Percentiles rank a stretch among this genome's conserved stretches.
phyloP scores from a whole-genome alignment of 2,888 invertebrate species.

The Augiades crinisus region DNA sequence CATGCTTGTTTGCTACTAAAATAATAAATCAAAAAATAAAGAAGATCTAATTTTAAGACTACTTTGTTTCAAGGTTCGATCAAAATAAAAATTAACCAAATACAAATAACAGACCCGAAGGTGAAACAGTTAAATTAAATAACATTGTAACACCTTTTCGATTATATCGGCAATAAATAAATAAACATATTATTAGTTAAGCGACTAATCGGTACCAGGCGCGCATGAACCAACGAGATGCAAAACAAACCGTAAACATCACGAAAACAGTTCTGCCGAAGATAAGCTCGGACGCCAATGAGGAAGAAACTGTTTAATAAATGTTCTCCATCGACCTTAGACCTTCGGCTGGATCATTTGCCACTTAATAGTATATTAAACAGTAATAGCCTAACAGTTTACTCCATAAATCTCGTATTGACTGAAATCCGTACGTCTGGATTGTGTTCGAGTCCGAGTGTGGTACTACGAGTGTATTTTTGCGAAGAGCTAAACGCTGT shows the following conservation, averaged over 20 bases:
- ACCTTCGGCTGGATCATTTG: conserved; percentile 30
- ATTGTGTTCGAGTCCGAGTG: conserved; percentile 31
- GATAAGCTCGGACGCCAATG: conserved; percentile 11
- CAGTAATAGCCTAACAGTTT: conserved; percentile 36
- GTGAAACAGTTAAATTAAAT: too few species aligned
- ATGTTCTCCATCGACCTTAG: conserved; percentile 20
- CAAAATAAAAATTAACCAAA: too few species aligned
- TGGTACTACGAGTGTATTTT: conserved; percentile 30
- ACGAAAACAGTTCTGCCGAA: conserved; percentile 1
- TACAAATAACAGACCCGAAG: too few species aligned
- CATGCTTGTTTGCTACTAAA: too few species aligned
- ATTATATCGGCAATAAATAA: too few species aligned
- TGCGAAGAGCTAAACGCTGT: conserved; percentile 24
- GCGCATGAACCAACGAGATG: conserved; percentile 4
- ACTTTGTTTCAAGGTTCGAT: too few species aligned
- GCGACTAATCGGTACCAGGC: not conserved
- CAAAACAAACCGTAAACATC: conserved; percentile 16
- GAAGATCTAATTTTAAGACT: too few species aligned
- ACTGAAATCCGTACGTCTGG: conserved; percentile 28
- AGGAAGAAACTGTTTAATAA: conserved; percentile 24
- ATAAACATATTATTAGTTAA: too few species aligned
- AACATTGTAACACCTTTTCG: too few species aligned
- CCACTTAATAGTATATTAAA: conserved; percentile 36
- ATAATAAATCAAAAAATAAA: too few species aligned
- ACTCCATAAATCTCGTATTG: conserved; percentile 41